Evolutionary conservation across 2,888 invertebrate species (phyloP).

Genomic region (Drosophila pseudotakahashii): DNA sequence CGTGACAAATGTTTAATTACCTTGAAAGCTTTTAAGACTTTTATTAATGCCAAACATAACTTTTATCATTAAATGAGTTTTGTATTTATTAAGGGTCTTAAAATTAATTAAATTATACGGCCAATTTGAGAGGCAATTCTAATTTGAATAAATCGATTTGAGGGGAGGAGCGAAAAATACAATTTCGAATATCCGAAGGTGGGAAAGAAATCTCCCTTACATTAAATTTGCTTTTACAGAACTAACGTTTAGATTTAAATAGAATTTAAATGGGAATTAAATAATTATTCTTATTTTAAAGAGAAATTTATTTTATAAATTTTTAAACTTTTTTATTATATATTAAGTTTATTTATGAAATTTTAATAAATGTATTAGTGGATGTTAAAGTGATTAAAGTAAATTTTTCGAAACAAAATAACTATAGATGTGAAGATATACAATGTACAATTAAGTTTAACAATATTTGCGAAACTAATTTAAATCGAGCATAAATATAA

Average conservation of each 20-base stretch:
- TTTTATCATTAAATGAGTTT: constrained; percentile 59
- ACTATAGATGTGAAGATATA: too few species aligned
- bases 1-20: constrained; percentile 62
- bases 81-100: constrained; percentile 35
- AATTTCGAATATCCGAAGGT: neutral
- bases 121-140: constrained; percentile 20
- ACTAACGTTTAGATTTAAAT: neutral
- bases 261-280: neutral
- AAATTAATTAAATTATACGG: constrained; percentile 50
- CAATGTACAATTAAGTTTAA: too few species aligned
- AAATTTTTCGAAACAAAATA: too few species aligned
- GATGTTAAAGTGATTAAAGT: too few species aligned
- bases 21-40: constrained; percentile 53
- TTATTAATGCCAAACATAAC: constrained; percentile 49
- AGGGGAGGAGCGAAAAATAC: neutral
- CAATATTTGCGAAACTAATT: neutral
- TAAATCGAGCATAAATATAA: neutral
- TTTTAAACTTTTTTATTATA: too few species aligned
- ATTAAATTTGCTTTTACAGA: neutral
- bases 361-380: too few species aligned
- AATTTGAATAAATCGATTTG: constrained; percentile 31
- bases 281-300: neutral
- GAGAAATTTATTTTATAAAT: too few species aligned
- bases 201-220: too few species aligned
- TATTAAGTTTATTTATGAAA: too few species aligned